Base-by-base conservation (phyloP, 2,888 invertebrate genomes). In the Ferdinandea cuprea region DNA sequence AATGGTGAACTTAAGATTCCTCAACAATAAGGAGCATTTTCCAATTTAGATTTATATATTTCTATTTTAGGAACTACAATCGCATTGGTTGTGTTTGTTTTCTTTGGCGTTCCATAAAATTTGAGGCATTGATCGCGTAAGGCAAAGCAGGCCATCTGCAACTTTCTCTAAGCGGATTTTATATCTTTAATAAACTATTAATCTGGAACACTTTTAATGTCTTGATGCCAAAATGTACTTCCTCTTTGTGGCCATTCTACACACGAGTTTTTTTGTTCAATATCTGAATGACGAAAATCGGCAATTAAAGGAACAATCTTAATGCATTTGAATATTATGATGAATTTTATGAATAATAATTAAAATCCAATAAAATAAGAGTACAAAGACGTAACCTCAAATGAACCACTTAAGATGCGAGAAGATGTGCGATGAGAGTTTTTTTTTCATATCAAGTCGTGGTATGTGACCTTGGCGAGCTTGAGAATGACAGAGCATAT, bases 61-160 rank as follows among this genome's bases (percentile, higher is more conserved):
- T 74, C 80, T 80, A 80, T 80, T 80, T 80, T 74, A 17, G 63
- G 80, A 74, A 74, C 48, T 74, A 74, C 69, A 80, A 74, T 74
- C 74, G 42, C 15, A 58, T 63, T 68, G 48, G 35, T 44, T 37
- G 74, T 58, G 54, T 56, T 17, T 58, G 30, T 13, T 6, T 35
- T 17, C 25, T 30, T 19, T 32, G 19, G 32, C 15, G 30, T 40
- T 42, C 28, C 21, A 35, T 25, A 30, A 15, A 56, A 37, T 9
- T 13, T 42, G 58, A 46, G n/a, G 58, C 44, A 59, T 66, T 44
- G 59, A 73, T 78, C 59, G 32, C 52, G 35, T 28, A 11, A 37
- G 46, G 28, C 42, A 79, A 17, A 50, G 2, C 25, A 61, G 58
- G 69, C 80, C 80, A 80, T 80, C 74, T 80, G 80, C 46, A 74